phyloP scores from a whole-genome alignment of 2,888 invertebrate species.

The Hydraecia micacea region DNA sequence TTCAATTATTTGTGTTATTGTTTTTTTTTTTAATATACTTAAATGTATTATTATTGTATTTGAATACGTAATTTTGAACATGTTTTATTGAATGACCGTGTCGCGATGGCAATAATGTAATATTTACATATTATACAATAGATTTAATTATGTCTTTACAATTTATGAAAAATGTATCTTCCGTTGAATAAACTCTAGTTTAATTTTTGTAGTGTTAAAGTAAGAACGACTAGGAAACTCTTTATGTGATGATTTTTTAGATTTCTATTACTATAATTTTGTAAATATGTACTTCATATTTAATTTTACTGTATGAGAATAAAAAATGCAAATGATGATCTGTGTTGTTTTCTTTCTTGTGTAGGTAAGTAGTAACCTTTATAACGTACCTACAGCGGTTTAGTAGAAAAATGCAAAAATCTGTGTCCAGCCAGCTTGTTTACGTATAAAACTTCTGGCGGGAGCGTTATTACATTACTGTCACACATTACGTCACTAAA shows the following conservation, averaged over 20 bases:
- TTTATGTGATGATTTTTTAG: constrained; percentile 79
- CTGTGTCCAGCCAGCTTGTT: too few species aligned
- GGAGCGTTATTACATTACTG: too few species aligned
- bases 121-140: constrained; percentile 49
- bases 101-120: constrained; percentile 63
- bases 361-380: not conserved
- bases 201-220: constrained; percentile 64
- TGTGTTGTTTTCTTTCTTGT: constrained; percentile 15
- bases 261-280: constrained; percentile 74
- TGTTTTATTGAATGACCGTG: constrained; percentile 29
- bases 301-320: constrained; percentile 74
- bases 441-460: too few species aligned
- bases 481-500: too few species aligned
- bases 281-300: constrained; percentile 72
- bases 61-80: constrained; percentile 34
- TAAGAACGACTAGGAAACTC: constrained; percentile 70
- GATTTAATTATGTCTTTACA: constrained; percentile 41
- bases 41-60: constrained; percentile 6
- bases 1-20: not conserved
- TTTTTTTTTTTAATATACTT: not conserved
- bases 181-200: constrained; percentile 37
- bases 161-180: constrained; percentile 27
- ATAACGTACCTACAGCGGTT: too few species aligned
- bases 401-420: too few species aligned
- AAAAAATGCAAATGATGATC: constrained; percentile 63